Evolutionary conservation across 2,113 vertebrate genomes (phyloP), one percentile per base, ranked within the genome.

Genomic region (Dasyprocta punctata): DNA sequence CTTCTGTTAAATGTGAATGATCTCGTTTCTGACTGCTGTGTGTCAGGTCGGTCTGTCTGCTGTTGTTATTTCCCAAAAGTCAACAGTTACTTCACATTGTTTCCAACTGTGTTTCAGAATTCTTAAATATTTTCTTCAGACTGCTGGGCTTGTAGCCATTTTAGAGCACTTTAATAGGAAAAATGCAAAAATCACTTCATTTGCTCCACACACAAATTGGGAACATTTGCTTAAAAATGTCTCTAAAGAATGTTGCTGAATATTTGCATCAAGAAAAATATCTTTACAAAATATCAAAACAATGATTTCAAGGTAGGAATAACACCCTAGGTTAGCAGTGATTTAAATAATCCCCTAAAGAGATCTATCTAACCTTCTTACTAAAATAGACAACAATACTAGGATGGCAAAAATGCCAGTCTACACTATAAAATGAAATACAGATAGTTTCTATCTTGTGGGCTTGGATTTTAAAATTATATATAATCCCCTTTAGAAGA

Each of bases 181-280:
- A 95, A 88, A 92, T 14, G 52, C 7, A 86, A 86, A 97, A 86
- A 94, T 86, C 38, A 78, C 41, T 95, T 86, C 41, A 65, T 86
- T 95, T 88, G 63, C 82, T 85, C 28, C 7, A 82, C 17, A 95
- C 30, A 81, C 78, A 88, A 56, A 96, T 61, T 88, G 24, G 28
- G 44, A 97, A 80, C 71, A 84, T 84, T 96, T 41, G 65, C 96
- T 95, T 96, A 38, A 97, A 97, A 92, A 92, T 90, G 63, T 92
- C 95, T 88, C 97, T 58, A 56, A 96, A 96, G 92, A 90, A 49
- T 73, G 61, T 90, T 52, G 77, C 84, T 90, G 95, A 86, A 86
- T 80, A 89, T 97, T 95, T 90, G 63, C 95, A 95, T 89, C 88
- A 96, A 96, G 85, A 97, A 98, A 96, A 97, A 97, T 90, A 73